phyloP scores from a whole-genome alignment of 2,888 invertebrate genomes.

The Gisinianus flammeolus region DNA sequence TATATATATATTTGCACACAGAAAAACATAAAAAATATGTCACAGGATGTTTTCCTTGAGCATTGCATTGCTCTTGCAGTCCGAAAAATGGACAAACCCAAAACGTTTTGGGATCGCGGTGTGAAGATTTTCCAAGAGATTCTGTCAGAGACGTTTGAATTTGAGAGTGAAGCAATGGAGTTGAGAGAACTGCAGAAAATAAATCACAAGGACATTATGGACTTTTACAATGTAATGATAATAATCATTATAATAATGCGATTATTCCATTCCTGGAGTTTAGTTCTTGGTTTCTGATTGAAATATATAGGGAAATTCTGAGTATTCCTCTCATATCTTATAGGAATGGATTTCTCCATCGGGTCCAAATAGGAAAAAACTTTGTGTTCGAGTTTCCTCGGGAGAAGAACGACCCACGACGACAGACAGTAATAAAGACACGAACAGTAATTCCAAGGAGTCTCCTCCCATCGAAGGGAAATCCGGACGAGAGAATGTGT shows the following conservation, averaged over 20 bases:
- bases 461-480: too few species aligned
- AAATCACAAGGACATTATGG: not conserved
- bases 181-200: conserved; percentile 21
- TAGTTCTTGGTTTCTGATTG: not conserved
- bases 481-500: not conserved
- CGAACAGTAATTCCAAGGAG: not conserved
- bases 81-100: conserved; percentile 36
- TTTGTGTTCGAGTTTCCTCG: conserved; percentile 9
- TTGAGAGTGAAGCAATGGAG: conserved; percentile 21
- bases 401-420: not conserved
- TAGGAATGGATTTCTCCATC: conserved; percentile 8
- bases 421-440: not conserved
- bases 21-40: conserved; percentile 27
- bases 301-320: not conserved
- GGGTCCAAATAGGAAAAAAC: not conserved
- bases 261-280: not conserved
- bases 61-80: conserved; percentile 31
- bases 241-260: not conserved
- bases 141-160: conserved; percentile 7
- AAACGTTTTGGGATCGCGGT: conserved; percentile 36
- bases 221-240: conserved; percentile 33
- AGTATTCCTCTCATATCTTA: not conserved
- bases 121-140: conserved; percentile 39
- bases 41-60: conserved; percentile 36
- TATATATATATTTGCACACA: not conserved